Evolutionary conservation across 2,888 invertebrate genomes (phyloP), one percentile per base, ranked within the genome.

Genomic region (Drosophila cognata): DNA sequence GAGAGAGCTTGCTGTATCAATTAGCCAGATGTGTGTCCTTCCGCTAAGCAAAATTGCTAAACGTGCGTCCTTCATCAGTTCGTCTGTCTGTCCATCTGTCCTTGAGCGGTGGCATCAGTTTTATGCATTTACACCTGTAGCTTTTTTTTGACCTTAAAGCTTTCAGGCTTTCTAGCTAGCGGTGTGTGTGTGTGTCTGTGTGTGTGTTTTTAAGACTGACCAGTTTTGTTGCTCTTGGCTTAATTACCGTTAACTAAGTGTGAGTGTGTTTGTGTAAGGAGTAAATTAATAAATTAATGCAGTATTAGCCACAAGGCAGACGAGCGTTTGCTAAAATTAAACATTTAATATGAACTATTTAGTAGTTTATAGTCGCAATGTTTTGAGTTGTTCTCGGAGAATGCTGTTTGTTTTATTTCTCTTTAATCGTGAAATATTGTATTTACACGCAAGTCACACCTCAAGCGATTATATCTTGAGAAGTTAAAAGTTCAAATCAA

Each of bases 201-300:
- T 56, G 43, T 51, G 52, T 56, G 35, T 41, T 53, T 61, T 63
- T 66, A 70, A 68, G 64, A 84, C 70, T 72, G 72, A 64, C 68
- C 79, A 73, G 79, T 88, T 72, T 69, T 79, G 79, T 69, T 75
- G 72, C 79, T 70, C 16, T 78, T 74, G 69, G 65, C 58, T 67
- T 72, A 69, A 69, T 57, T 55, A 64, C 25, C 16, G 43, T 58
- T 46, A 58, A 29, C 50, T 50, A 25, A 18, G 36, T 38, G 21
- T 50, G 25, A 11, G 18, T 53, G 52, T 58, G 58, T 62, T 36
- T 79, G 53, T 43, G 7, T 25, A 33, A 50, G 56, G 41, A 29
- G 46, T 41, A 51, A 67, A 51, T 57, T 56, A 75, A 66, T 48
- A 52, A 31, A 56, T 61, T 25, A 72, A 71, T 72, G 55, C 50